Conservation (phyloP, 1,140 invertebrate species). For the Lepidotrigona ventralis region DNA sequence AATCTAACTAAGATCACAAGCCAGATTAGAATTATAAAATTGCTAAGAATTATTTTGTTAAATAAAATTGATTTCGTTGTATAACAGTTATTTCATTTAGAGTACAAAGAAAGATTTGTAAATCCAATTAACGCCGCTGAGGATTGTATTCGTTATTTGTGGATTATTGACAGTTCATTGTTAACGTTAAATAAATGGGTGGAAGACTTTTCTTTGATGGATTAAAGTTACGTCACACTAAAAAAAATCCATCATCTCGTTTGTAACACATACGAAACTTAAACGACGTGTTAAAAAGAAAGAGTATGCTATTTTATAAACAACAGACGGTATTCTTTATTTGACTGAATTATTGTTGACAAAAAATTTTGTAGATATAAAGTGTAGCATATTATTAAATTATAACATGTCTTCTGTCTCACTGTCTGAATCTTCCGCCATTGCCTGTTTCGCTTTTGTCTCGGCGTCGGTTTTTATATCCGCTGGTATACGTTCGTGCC, state of each 20-base stretch:
- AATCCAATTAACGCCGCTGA: constrained; percentile 13
- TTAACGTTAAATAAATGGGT: neutral
- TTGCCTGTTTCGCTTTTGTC: constrained; percentile 89
- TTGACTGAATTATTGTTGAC: constrained; percentile 11
- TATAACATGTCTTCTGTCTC: constrained; percentile 88
- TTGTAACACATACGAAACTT: neutral
- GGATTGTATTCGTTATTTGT: constrained; percentile 24
- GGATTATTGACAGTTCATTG: neutral
- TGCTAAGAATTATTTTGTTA: neutral
- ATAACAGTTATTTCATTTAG: neutral
- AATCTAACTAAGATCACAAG: no score
- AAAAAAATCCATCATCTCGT: no score
- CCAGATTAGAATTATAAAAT: neutral
- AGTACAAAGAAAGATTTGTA: neutral
- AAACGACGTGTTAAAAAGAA: neutral
- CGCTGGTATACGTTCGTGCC: constrained; percentile 87
- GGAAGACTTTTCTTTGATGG: neutral
- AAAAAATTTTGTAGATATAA: constrained; percentile 30
- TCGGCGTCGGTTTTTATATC: constrained; percentile 86
- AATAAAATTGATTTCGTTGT: neutral
- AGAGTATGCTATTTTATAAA: constrained; percentile 26
- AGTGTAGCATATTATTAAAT: constrained; percentile 42
- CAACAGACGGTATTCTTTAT: constrained; percentile 41
- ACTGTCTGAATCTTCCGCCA: constrained; percentile 91
- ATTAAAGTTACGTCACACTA: neutral